Evolutionary conservation across 2,888 invertebrate genomes (phyloP), one percentile per base, ranked within the genome.

Genomic region (Psococerastis gibbosa): DNA sequence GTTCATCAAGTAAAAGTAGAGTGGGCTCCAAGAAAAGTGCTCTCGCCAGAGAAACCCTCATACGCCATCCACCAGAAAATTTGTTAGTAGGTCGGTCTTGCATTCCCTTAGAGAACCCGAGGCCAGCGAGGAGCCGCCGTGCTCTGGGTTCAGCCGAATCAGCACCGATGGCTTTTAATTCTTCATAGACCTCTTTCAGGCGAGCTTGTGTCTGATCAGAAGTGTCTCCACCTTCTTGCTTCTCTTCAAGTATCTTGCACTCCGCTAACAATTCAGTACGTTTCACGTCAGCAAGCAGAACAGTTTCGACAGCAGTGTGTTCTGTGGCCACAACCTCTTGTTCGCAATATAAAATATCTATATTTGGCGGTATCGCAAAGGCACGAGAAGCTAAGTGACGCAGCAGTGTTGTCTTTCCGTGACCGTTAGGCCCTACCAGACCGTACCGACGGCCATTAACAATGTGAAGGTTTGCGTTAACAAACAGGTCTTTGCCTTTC

Each of bases 121-220:
- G 68, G 80, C 98, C 98, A 48, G 97, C 92, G 35, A 98, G 66
- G 55, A 99, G 97, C 46, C 98, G 72, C 1, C 97, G 70, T 0
- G 98, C 98, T 51, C 89, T 73, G 0, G 97, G 88, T 60, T 99
- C 98, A 0, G 98, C 98, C 0, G 95, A 88, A 62, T 98, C 97
- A 0, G 97, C 95, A 9, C 91, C 92, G 49, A 97, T 95, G 2
- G 91, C 92, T 59, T 88, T 83, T 47, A 98, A 62, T 60, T 98
- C 97, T 11, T 87, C 81, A 57, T 94, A 95, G 3, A 95, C 83
- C n/a, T 3, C 38, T 13, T 38, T 38, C 20, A 38, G 11, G 6
- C 38, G 13, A 3, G 4, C 18, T 11, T 38, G 38, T 9, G 5
- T 78, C 57, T 84, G 83, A 22, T 77, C 73, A 41, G 69, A 69